These are phyloP conservation scores for Zaprionus kolodkinae DNA, from an alignment of 1,140 invertebrate species.

Conservation along the genomic window DNA sequence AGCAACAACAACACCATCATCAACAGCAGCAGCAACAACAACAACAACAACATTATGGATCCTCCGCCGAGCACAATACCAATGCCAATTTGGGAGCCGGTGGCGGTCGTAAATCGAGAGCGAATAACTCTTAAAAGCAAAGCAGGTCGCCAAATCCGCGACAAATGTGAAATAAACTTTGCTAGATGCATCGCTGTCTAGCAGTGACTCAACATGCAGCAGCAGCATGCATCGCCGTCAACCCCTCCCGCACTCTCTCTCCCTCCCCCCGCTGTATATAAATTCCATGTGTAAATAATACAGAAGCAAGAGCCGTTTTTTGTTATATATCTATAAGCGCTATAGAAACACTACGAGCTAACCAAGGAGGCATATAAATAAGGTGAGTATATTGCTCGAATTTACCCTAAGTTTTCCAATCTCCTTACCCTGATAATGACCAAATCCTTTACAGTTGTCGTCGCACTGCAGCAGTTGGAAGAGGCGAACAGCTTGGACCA, in stretches of 20 bases:
- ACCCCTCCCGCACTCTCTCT: background rate
- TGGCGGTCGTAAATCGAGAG: conserved; percentile 67
- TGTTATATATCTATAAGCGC: conserved; percentile 77
- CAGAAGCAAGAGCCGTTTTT: conserved; percentile 44
- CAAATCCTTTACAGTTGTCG: conserved; percentile 35
- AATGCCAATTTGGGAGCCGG: conserved; percentile 52
- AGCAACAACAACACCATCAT: conserved; percentile 53
- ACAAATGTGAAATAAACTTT: conserved; percentile 47
- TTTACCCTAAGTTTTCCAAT: background rate
- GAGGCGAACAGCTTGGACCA: conserved; percentile 67
- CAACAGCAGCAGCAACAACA: conserved; percentile 36
- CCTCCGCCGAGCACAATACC: conserved; percentile 58
- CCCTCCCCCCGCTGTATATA: conserved; percentile 61
- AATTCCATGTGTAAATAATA: conserved; percentile 82
- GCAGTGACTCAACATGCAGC: background rate
- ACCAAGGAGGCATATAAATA: conserved; percentile 72
- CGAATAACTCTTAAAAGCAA: conserved; percentile 64
- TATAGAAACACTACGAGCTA: conserved; percentile 65
- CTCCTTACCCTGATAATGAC: background rate
- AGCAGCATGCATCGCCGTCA: conserved; percentile 1
- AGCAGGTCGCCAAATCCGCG: conserved; percentile 45
- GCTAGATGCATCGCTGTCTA: conserved; percentile 20
- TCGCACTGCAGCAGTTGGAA: conserved; percentile 35
- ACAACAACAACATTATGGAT: conserved; percentile 54
- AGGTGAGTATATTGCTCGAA: conserved; percentile 44